Conservation (phyloP, 2,888 invertebrate species). For the Plebejus argus region DNA sequence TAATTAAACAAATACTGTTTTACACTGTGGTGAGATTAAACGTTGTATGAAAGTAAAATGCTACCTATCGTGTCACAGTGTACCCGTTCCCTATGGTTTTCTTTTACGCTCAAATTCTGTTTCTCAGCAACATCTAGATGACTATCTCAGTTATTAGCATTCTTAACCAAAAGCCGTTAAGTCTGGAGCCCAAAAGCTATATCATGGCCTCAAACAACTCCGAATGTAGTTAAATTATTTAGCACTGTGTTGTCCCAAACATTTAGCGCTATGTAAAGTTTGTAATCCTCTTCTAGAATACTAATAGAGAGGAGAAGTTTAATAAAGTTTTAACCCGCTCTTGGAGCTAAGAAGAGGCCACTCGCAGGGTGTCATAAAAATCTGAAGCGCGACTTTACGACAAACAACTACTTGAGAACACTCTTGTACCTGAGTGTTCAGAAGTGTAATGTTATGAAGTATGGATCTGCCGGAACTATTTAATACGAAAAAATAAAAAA, state of each 20-base stretch:
- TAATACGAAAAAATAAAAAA: no score
- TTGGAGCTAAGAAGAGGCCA: background rate
- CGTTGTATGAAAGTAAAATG: background rate
- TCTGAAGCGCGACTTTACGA: background rate
- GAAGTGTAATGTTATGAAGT: background rate
- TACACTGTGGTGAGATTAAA: no score
- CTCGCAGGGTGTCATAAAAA: background rate
- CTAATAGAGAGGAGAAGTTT: constrained; percentile 8
- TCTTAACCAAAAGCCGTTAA: constrained; percentile 3
- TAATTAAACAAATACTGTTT: no score
- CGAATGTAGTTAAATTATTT: constrained; percentile 8
- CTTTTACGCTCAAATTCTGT: background rate
- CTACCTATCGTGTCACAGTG: background rate
- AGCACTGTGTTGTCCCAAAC: constrained; percentile 14
- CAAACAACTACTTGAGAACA: background rate
- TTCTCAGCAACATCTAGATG: background rate
- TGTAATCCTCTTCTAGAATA: constrained; percentile 16
- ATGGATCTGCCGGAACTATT: background rate
- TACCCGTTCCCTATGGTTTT: background rate
- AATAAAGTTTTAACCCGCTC: background rate
- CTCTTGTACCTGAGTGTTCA: background rate
- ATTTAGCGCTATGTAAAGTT: constrained; percentile 19
- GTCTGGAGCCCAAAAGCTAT: background rate
- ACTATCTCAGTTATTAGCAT: background rate
- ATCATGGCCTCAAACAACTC: background rate